phyloP scores from a whole-genome alignment of 2,113 vertebrate genomes.

The Dryoscopus gambensis region DNA sequence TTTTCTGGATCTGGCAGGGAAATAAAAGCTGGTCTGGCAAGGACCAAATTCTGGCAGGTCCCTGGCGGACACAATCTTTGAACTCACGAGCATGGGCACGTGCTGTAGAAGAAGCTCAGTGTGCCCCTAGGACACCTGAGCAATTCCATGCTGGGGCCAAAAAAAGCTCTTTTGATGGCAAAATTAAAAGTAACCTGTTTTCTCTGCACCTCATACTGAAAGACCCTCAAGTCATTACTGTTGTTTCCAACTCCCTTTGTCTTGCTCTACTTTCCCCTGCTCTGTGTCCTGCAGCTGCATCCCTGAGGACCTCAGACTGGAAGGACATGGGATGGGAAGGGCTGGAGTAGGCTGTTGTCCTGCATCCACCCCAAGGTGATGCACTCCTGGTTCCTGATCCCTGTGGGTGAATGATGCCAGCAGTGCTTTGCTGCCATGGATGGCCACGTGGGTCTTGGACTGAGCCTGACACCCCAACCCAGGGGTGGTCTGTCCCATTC shows the following conservation, averaged over 20 bases:
- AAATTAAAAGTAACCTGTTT: neutral
- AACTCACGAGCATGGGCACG: accelerated
- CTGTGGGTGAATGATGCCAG: neutral
- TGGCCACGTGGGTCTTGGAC: neutral
- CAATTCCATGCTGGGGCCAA: neutral
- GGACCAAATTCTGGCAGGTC: neutral
- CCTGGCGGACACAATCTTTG: neutral
- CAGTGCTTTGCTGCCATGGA: neutral
- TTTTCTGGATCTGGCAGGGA: neutral
- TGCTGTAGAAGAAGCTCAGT: neutral
- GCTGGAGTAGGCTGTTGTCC: neutral
- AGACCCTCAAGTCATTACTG: neutral
- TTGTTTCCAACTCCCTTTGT: neutral
- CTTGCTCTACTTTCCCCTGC: neutral
- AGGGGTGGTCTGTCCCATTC: neutral
- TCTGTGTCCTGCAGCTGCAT: neutral
- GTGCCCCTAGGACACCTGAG: neutral
- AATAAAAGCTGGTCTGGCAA: neutral
- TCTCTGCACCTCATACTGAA: neutral
- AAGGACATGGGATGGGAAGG: neutral
- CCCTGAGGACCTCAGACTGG: neutral
- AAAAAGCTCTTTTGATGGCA: neutral
- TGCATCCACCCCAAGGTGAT: neutral
- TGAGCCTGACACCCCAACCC: accelerated
- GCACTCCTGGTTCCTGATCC: neutral